Percentiles rank a stretch among this genome's conserved stretches.
These are phyloP conservation scores for Heteronetta atricapilla DNA, from an alignment of 2,113 vertebrate genomes.

Conservation along the genomic window DNA sequence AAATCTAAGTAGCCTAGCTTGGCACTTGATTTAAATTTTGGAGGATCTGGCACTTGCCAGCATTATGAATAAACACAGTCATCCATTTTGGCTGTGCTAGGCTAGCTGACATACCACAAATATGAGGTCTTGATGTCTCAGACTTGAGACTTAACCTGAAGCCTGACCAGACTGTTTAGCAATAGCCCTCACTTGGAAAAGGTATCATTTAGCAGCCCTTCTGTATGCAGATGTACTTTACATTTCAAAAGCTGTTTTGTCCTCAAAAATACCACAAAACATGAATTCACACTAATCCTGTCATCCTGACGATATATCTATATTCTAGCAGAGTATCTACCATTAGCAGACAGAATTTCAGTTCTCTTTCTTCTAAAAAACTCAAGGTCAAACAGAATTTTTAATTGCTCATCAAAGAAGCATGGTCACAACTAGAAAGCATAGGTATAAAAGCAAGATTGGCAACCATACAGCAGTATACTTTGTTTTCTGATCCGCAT, in stretches of 20 bases:
- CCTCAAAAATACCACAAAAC: background rate
- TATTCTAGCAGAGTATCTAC: background rate
- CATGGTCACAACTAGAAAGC: background rate
- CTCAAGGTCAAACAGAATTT: background rate
- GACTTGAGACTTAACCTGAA: background rate
- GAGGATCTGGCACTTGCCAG: background rate
- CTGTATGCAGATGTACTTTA: background rate
- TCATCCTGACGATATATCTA: background rate
- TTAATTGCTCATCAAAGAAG: background rate
- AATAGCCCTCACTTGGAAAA: background rate
- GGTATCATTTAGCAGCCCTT: background rate
- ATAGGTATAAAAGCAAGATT: background rate
- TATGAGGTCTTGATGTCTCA: background rate
- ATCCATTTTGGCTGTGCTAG: background rate
- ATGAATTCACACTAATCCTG: background rate
- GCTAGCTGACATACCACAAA: background rate
- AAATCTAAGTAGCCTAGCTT: background rate
- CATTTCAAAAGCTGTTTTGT: background rate
- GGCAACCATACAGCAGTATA: background rate
- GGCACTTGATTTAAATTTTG: background rate
- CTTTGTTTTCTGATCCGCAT: background rate
- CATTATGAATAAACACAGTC: background rate
- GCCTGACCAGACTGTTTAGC: background rate
- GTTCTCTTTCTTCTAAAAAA: background rate
- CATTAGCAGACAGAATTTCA: background rate